Evolutionary conservation across 2,797 vertebrate genomes (phyloP).

Genomic region (Lagodon rhomboides): DNA sequence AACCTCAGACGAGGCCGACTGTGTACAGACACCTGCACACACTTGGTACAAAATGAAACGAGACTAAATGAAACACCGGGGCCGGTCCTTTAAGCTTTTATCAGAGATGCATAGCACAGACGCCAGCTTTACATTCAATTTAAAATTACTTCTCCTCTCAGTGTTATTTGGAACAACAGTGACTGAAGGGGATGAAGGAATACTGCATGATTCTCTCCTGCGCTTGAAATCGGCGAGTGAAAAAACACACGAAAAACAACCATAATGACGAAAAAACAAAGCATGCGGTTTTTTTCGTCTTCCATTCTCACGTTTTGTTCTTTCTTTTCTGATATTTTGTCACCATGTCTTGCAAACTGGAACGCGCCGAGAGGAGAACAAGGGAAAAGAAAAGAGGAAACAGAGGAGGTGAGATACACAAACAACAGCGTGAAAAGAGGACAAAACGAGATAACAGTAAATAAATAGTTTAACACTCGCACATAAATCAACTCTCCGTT

Average conservation of each 20-base stretch:
- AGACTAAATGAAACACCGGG: constrained; percentile 57
- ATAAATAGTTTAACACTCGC: constrained; percentile 49
- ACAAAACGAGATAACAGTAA: constrained; percentile 55
- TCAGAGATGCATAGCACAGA: constrained; percentile 49
- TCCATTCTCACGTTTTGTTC: constrained; percentile 97
- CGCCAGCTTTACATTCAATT: constrained; percentile 54
- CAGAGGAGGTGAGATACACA: constrained; percentile 65
- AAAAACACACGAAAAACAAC: constrained; percentile 35
- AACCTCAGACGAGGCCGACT: constrained; percentile 32
- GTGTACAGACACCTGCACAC: constrained; percentile 49
- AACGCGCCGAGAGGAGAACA: constrained; percentile 46
- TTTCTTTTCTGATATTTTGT: constrained; percentile 99
- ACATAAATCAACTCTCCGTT: constrained; percentile 47
- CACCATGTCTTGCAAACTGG: constrained; percentile 99
- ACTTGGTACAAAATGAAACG: constrained; percentile 55
- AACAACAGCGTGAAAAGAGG: constrained; percentile 53
- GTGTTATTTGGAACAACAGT: constrained; percentile 43
- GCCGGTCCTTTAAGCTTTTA: constrained; percentile 61
- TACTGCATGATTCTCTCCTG: constrained; percentile 77
- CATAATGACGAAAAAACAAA: constrained; percentile 59
- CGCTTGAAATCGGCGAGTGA: constrained; percentile 41
- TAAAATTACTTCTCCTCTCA: constrained; percentile 55
- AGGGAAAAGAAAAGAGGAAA: constrained; percentile 49
- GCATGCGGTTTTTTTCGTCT: constrained; percentile 57
- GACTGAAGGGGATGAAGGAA: constrained; percentile 54